Evolutionary conservation across 2,113 vertebrate species (phyloP).

Genomic region (Antigone vipio): DNA sequence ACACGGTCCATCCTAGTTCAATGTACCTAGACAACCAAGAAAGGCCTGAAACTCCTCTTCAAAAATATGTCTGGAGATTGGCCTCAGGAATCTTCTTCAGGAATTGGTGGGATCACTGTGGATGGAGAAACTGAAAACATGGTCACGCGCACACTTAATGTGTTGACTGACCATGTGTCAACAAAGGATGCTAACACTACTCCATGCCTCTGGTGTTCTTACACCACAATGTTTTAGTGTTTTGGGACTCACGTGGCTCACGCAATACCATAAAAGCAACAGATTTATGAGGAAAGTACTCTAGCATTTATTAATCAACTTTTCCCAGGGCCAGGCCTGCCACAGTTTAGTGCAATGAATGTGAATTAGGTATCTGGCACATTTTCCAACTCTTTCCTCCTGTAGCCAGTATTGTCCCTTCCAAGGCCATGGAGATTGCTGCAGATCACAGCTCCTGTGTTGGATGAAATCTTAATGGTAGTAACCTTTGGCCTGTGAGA

Average conservation of each 20-base stretch:
- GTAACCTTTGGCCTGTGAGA: neutral
- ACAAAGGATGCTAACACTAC: rapidly evolving
- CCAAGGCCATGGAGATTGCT: neutral
- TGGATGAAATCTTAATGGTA: neutral
- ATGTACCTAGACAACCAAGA: neutral
- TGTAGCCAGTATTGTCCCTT: neutral
- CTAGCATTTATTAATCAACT: neutral
- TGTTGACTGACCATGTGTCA: neutral
- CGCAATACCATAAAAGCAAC: neutral
- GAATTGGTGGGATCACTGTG: neutral
- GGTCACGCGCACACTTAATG: neutral
- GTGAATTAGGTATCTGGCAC: neutral
- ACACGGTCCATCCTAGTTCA: neutral
- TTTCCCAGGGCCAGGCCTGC: neutral
- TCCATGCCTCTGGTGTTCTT: neutral
- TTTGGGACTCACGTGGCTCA: neutral
- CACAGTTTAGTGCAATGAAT: neutral
- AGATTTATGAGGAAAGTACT: neutral
- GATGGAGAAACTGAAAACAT: neutral
- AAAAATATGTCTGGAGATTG: neutral
- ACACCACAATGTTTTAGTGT: neutral
- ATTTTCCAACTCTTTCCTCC: neutral
- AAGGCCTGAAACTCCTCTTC: neutral
- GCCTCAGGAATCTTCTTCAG: neutral
- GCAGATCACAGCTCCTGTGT: neutral